phyloP scores from a whole-genome alignment of 2,888 invertebrate genomes.

The Drosophila anomalata region DNA sequence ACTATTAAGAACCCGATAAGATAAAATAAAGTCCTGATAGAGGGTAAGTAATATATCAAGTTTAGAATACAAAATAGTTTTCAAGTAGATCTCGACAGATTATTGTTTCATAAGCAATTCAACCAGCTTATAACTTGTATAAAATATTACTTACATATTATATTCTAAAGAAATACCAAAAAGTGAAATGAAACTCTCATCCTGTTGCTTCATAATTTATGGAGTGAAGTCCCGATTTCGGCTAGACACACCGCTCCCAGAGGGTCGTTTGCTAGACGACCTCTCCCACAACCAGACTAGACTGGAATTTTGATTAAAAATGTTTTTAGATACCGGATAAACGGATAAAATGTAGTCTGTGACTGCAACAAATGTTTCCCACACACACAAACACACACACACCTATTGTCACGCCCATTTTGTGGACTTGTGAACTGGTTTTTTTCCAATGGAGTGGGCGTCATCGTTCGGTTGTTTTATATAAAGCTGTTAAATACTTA shows the following conservation, averaged over 20 bases:
- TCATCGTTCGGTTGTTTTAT: constrained; percentile 52
- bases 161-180: background rate
- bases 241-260: constrained; percentile 22
- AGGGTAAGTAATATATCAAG: background rate
- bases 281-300: constrained; percentile 15
- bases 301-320: constrained; percentile 68
- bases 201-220: constrained; percentile 12
- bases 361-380: constrained; percentile 11
- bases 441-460: constrained; percentile 47
- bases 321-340: constrained; percentile 66
- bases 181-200: background rate
- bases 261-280: constrained; percentile 1
- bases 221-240: constrained; percentile 31
- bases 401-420: constrained; percentile 19
- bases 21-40: background rate
- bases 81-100: background rate
- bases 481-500: constrained; percentile 79
- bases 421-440: constrained; percentile 19
- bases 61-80: background rate
- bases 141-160: background rate
- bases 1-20: background rate
- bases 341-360: constrained; percentile 52
- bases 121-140: background rate
- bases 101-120: background rate
- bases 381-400: constrained; percentile 13